Conservation (phyloP, 2,113 vertebrate genomes). For the Archilochus colubris region DNA sequence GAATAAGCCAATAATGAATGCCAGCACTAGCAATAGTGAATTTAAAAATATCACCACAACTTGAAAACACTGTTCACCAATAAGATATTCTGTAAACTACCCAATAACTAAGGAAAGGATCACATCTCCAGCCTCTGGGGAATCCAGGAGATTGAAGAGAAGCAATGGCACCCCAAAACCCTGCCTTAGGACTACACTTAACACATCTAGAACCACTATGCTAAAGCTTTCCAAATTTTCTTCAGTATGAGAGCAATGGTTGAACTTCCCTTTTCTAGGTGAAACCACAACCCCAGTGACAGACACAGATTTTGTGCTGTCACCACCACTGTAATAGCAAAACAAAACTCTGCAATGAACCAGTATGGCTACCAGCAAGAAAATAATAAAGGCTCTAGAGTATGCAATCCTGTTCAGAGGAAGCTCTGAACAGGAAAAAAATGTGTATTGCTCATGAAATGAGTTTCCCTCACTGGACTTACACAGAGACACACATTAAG, state of each 20-base stretch:
- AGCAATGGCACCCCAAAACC: neutral
- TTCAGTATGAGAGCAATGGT: neutral
- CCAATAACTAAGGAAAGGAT: neutral
- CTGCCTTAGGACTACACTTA: neutral
- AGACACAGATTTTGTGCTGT: neutral
- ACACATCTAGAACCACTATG: fast-evolving
- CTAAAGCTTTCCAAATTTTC: neutral
- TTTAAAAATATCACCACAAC: neutral
- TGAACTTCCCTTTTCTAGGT: neutral
- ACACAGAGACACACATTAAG: neutral
- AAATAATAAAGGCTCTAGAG: neutral
- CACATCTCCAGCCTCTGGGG: neutral
- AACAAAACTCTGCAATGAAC: neutral
- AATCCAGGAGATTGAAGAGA: neutral
- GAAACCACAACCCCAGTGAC: neutral
- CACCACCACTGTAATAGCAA: neutral
- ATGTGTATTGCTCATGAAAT: neutral
- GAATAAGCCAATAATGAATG: neutral
- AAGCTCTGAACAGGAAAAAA: neutral
- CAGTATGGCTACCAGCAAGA: neutral
- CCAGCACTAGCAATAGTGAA: neutral
- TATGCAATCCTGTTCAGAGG: neutral
- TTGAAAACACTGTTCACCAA: neutral
- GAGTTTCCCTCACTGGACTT: neutral
- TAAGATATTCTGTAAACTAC: neutral